Evolutionary conservation across 2,113 vertebrate genomes (phyloP).

Genomic region (Malurus elegans): DNA sequence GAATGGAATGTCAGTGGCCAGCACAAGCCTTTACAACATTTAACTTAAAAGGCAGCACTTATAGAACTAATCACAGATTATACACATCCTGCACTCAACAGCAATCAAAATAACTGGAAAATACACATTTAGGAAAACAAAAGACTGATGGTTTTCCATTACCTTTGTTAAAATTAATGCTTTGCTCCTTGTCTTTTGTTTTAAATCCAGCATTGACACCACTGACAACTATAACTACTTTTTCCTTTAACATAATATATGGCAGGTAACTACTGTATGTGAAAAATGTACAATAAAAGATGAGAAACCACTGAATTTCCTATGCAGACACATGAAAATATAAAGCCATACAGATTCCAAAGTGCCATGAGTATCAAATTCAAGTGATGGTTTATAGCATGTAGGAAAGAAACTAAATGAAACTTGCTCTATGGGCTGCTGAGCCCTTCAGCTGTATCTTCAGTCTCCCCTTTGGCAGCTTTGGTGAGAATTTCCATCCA

Average conservation of each 20-base stretch:
- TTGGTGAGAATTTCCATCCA: conserved; percentile 83
- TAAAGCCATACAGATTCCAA: conserved; percentile 75
- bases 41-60: conserved; percentile 82
- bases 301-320: conserved; percentile 44
- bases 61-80: conserved; percentile 77
- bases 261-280: conserved; percentile 36
- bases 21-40: conserved; percentile 83
- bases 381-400: conserved; percentile 80
- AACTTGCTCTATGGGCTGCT: conserved; percentile 56
- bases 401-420: conserved; percentile 52
- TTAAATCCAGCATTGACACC: conserved; percentile 42
- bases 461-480: conserved; percentile 70
- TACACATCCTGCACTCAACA: conserved; percentile 79
- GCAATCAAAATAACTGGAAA: conserved; percentile 68
- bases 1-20: conserved; percentile 78
- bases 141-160: conserved; percentile 29
- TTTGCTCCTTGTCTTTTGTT: conserved; percentile 33
- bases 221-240: conserved; percentile 51
- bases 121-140: conserved; percentile 73
- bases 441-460: conserved; percentile 63
- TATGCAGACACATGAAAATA: conserved; percentile 62
- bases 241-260: conserved; percentile 50
- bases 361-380: conserved; percentile 85
- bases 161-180: conserved; percentile 51
- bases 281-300: conserved; percentile 58